Percentiles rank a stretch among this genome's conserved stretches.
Conservation (phyloP, 2,888 invertebrate genomes). For the Ophioninae sp. region DNA sequence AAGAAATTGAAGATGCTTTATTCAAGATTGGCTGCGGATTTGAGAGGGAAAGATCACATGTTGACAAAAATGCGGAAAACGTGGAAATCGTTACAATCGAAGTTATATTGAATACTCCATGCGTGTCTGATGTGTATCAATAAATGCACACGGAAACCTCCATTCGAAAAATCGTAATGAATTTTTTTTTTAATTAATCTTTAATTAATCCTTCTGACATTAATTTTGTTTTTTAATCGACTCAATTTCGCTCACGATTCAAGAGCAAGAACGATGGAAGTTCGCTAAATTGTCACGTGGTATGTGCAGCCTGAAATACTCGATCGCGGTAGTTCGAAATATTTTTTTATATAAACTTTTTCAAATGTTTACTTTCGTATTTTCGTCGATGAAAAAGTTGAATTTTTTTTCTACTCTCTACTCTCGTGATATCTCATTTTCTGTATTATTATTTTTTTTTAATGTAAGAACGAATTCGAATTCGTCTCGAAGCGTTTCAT, state of each 20-base stretch:
- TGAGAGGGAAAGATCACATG: constrained; percentile 8
- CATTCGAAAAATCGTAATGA: background rate
- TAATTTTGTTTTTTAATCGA: background rate
- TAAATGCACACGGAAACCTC: background rate
- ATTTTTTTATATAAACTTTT: background rate
- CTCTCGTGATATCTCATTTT: too few species aligned
- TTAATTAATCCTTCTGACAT: background rate
- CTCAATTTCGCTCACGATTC: background rate
- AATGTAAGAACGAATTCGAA: too few species aligned
- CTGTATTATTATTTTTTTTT: too few species aligned
- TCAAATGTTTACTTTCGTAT: too few species aligned
- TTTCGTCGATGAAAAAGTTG: too few species aligned
- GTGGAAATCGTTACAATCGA: constrained; percentile 2
- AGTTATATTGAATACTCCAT: background rate
- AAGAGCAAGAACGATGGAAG: background rate
- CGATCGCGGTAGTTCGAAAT: background rate
- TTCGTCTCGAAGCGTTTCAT: too few species aligned
- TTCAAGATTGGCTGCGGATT: constrained; percentile 50
- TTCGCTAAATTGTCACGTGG: background rate
- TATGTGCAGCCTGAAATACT: background rate
- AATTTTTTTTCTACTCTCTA: too few species aligned
- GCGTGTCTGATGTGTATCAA: background rate
- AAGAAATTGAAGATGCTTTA: constrained; percentile 70
- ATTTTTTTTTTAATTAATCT: background rate
- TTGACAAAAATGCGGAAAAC: background rate